Percentiles rank a stretch among this genome's conserved stretches.
Conservation (phyloP, 2,888 invertebrate genomes). For the Calameuta pallipes region DNA sequence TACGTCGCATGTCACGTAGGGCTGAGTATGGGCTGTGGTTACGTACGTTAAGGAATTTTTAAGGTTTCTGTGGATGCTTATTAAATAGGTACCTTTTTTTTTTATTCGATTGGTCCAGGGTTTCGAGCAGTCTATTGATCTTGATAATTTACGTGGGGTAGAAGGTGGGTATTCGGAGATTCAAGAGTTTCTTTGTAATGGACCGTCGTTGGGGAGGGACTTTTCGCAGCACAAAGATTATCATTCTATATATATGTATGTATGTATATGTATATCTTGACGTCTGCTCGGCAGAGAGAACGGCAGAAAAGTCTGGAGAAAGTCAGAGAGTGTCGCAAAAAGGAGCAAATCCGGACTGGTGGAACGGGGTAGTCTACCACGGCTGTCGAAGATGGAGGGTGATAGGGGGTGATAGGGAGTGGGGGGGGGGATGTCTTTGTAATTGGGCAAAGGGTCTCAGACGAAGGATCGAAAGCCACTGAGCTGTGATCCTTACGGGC, state of each 20-base stretch:
- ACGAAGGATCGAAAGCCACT: slow-evolving; percentile 27
- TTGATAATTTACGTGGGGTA: background rate
- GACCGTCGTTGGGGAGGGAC: background rate
- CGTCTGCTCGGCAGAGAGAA: slow-evolving; percentile 28
- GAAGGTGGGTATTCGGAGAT: background rate
- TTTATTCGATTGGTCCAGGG: background rate
- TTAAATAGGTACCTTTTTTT: background rate
- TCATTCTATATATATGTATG: background rate
- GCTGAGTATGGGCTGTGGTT: background rate
- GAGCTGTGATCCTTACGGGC: slow-evolving; percentile 17
- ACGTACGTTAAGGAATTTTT: background rate
- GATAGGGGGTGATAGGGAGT: background rate
- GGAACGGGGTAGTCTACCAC: background rate
- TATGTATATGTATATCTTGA: too few species aligned
- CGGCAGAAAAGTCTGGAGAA: slow-evolving; percentile 29
- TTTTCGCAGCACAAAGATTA: background rate
- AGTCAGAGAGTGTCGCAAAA: slow-evolving; percentile 35
- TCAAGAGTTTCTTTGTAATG: background rate
- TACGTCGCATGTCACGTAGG: background rate
- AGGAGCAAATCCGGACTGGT: slow-evolving; percentile 23
- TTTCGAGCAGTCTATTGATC: background rate
- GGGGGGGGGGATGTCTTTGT: slow-evolving; percentile 41
- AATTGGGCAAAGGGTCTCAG: slow-evolving; percentile 43
- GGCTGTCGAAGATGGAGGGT: background rate
- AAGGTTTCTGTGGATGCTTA: background rate